Conservation (phyloP, 2,797 vertebrate species). For the Pelochelys cantorii region DNA sequence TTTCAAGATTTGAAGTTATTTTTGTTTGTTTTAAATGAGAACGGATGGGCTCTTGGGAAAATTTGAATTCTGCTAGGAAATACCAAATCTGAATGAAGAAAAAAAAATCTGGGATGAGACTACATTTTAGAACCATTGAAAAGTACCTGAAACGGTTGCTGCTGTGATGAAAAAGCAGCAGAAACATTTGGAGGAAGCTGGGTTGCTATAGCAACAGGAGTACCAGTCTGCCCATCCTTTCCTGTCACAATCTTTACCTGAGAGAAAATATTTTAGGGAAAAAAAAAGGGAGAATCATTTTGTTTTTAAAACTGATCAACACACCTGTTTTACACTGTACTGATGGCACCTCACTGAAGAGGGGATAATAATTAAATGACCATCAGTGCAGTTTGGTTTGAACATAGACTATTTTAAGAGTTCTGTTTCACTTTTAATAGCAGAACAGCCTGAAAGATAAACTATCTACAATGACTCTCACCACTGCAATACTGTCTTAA, state of each 20-base stretch:
- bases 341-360: constrained; percentile 73
- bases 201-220: constrained; percentile 97
- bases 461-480: neutral
- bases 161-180: constrained; percentile 93
- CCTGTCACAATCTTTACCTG: constrained; percentile 97
- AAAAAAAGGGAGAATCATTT: constrained; percentile 81
- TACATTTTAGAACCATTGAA: constrained; percentile 84
- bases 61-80: constrained; percentile 73
- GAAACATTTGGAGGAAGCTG: constrained; percentile 98
- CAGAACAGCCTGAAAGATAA: constrained; percentile 38
- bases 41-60: constrained; percentile 75
- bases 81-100: constrained; percentile 77
- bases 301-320: constrained; percentile 62
- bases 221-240: constrained; percentile 97
- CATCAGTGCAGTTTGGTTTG: neutral
- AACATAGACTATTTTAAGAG: constrained; percentile 11
- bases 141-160: constrained; percentile 93
- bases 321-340: constrained; percentile 43
- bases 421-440: constrained; percentile 54
- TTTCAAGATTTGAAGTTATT: constrained; percentile 59
- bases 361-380: constrained; percentile 55
- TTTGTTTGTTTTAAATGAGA: constrained; percentile 59
- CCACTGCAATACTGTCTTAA: constrained; percentile 24
- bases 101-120: constrained; percentile 82
- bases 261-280: constrained; percentile 81